phyloP scores from a whole-genome alignment of 2,888 invertebrate genomes.

The Caenorhabditis drosophilae region DNA sequence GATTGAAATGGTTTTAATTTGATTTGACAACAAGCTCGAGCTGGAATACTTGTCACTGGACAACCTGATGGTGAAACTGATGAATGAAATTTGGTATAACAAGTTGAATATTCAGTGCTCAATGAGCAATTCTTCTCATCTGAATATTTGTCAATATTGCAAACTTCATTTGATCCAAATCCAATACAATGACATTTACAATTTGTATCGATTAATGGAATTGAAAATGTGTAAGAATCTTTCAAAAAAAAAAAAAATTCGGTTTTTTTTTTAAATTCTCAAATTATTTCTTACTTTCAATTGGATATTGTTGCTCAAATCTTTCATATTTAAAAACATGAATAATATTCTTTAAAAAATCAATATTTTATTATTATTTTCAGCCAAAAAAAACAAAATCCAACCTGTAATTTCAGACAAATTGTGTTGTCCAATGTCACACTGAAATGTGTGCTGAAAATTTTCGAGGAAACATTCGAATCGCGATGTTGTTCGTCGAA shows the following conservation, averaged over 20 bases:
- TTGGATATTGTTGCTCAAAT: slow-evolving; percentile 35
- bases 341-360: slow-evolving; percentile 23
- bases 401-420: slow-evolving; percentile 26
- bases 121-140: slow-evolving; percentile 34
- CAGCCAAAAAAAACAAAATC: neutral
- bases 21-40: slow-evolving; percentile 34
- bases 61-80: slow-evolving; percentile 30
- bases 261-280: neutral
- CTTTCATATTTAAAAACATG: slow-evolving; percentile 36
- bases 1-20: slow-evolving; percentile 27
- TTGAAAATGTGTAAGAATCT: slow-evolving; percentile 34
- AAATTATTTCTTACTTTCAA: slow-evolving; percentile 20
- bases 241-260: neutral
- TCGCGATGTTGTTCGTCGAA: slow-evolving; percentile 32
- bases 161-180: slow-evolving; percentile 25
- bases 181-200: slow-evolving; percentile 38
- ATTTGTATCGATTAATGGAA: slow-evolving; percentile 35
- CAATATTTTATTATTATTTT: neutral
- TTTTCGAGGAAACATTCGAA: slow-evolving; percentile 24
- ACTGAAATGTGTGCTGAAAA: slow-evolving; percentile 33
- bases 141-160: slow-evolving; percentile 31
- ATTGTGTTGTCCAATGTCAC: slow-evolving; percentile 36
- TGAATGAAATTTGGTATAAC: slow-evolving; percentile 35
- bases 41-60: slow-evolving; percentile 30
- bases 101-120: slow-evolving; percentile 27